Base-by-base conservation (phyloP, 2,113 vertebrate genomes). In the Oryzias javanicus region DNA sequence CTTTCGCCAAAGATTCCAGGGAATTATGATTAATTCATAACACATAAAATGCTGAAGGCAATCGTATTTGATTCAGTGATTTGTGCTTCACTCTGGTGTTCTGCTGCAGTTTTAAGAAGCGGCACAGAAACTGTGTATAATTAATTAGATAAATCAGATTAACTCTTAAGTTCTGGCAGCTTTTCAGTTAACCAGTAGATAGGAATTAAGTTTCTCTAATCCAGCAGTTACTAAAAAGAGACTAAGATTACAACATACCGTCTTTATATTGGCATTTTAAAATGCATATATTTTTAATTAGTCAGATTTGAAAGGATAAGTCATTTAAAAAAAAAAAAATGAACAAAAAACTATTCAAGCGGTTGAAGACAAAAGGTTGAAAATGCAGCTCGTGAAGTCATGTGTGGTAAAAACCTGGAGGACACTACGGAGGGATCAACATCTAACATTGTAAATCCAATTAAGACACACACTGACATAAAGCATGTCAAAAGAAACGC, bases 401-500 rank as follows among this genome's bases (percentile, higher is more conserved):
- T 40, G 17, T 10, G 16, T 54, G 14, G 14, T 5, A 42, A 61
- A 29, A 57, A 7, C 20, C 2, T 1, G 29, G 14, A 42, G 45
- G 20, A 60, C 52, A 49, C 18, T 52, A 46, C 45, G 41, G 4
- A 35, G 17, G 20, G 50, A 25, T 68, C 55, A 58, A 35, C 5
- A 22, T 25, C 46, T 54, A 24, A 58, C 50, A 42, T 45, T 54
- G 15, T 19, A 4, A 49, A 59, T 7, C 58, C 45, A 17, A 61
- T 27, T 4, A 50, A 40, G 35, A 67, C 27, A 45, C 49, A 51
- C 67, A 41, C 18, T 54, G 19, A 50, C 18, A 55, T 29, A 68
- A 66, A 79, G 19, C 62, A 60, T 62, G 63, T 74, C 40, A 48
- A 24, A 68, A n/a, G 47, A 54, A 44, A 49, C 46, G 48, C 27